Evolutionary conservation across 2,113 vertebrate genomes (phyloP), one percentile per base, ranked within the genome.

Genomic region (Xyliphius kryptos): DNA sequence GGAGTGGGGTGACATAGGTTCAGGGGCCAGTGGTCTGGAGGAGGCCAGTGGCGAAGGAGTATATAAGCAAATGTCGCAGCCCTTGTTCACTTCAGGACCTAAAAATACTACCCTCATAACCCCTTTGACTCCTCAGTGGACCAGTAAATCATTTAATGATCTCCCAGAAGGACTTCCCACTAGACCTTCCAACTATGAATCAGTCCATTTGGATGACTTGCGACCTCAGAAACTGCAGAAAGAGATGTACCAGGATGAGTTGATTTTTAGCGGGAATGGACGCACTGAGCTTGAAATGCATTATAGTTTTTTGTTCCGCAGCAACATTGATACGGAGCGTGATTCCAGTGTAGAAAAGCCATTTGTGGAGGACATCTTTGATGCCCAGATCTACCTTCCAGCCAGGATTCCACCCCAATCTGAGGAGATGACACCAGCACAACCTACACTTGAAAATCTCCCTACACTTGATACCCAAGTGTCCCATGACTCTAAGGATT

Each of bases 241-340:
- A 32, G 85, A 84, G 56, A 44, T 77, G 0, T 82, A 84, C 38
- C 79, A 14, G 12, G 85, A 85, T 2, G 83, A 82, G 47, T 71
- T 72, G 21, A 75, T 75, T 46, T 85, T 91, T 69, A 92, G 94
- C 5, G 92, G 94, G 44, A 91, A 94, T 0, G 88, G 89, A 15
- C 60, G 88, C 75, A 84, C 81, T 0, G 91, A 94, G 82, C 75
- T 91, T 59, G 86, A 83, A 69, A 84, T 80, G 1, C 79, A 41
- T 53, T 87, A 86, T 1, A 72, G 67, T 61, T 79, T 75, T 74
- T 44, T 88, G 62, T 79, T 89, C 61, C 84, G 87, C 49, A 64
- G 76, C 54, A 74, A 79, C 80, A 77, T 76, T 57, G 82, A 66
- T n/a, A n/a, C n/a, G 15, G 81, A 66, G 56, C 59, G 56, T 61